Percentiles rank a stretch among this genome's conserved stretches.
Evolutionary conservation across 2,797 vertebrate genomes (phyloP).

Genomic region (Enteromius trimaculatus): DNA sequence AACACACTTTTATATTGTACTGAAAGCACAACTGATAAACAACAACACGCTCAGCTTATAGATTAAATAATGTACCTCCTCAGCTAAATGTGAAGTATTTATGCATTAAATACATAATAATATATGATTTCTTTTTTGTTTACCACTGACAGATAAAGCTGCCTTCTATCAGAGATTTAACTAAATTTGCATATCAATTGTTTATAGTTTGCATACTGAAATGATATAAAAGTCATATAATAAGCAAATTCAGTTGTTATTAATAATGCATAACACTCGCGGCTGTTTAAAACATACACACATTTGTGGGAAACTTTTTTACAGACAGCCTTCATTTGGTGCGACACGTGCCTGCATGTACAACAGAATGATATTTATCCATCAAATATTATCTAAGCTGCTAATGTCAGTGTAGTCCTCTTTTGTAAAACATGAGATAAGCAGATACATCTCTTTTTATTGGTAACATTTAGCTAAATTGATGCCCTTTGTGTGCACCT

Average conservation of each 20-base stretch:
- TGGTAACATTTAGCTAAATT: constrained; percentile 61
- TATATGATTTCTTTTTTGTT: not conserved
- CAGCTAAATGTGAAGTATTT: not conserved
- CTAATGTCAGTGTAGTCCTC: constrained; percentile 66
- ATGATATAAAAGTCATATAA: not conserved
- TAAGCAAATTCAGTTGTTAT: not conserved
- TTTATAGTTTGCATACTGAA: not conserved
- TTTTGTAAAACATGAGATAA: constrained; percentile 52
- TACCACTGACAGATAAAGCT: not conserved
- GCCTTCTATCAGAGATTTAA: not conserved
- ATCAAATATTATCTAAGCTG: constrained; percentile 50
- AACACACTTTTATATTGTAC: not conserved
- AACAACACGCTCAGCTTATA: not conserved
- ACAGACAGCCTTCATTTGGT: constrained; percentile 18
- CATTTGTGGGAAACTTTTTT: not conserved
- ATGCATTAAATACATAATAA: constrained; percentile 7
- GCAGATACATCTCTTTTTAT: constrained; percentile 59
- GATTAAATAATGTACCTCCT: not conserved
- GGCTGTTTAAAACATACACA: not conserved
- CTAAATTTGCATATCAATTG: not conserved
- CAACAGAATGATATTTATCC: constrained; percentile 51
- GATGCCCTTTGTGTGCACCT: constrained; percentile 74
- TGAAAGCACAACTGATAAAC: not conserved
- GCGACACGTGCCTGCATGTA: not conserved
- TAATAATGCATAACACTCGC: not conserved